A percentile compares a stretch with the other conserved stretches of the same genome.
These are phyloP conservation scores for Trachymyrmex septentrionalis DNA, from an alignment of 1,140 invertebrate species.

Conservation along the genomic window DNA sequence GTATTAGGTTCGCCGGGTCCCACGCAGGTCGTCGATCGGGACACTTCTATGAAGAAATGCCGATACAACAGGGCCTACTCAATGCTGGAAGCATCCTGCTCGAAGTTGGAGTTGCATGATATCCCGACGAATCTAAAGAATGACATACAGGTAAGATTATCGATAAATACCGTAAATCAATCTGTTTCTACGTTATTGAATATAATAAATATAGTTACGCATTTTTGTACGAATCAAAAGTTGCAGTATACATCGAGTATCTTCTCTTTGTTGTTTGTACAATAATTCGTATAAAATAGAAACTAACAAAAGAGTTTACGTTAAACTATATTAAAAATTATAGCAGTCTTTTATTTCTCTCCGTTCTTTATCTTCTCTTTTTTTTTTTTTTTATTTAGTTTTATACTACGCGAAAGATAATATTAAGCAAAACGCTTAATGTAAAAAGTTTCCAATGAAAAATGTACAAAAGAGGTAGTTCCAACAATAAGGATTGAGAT, in stretches of 20 bases:
- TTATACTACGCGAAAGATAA: neutral
- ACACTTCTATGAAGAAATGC: conserved; percentile 71
- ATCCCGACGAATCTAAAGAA: conserved; percentile 76
- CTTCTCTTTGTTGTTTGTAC: neutral
- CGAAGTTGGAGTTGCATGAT: conserved; percentile 64
- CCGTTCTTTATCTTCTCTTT: neutral
- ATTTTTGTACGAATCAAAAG: neutral
- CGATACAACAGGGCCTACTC: conserved; percentile 65
- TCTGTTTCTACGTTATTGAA: neutral
- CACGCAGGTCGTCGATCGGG: conserved; percentile 71
- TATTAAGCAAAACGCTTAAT: neutral
- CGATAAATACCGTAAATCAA: neutral
- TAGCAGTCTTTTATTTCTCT: neutral
- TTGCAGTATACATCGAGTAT: neutral
- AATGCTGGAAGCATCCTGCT: conserved; percentile 79
- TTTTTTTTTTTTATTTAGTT: neutral
- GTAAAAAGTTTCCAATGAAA: neutral
- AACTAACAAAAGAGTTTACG: neutral
- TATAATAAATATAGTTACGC: neutral
- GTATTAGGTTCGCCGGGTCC: conserved; percentile 61
- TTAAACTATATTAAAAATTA: conserved; percentile 12
- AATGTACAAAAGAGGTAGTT: neutral
- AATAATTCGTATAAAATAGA: conserved; percentile 1
- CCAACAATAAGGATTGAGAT: too few relatives aligned
- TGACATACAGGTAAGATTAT: conserved; percentile 78